phyloP scores from a whole-genome alignment of 1,140 invertebrate genomes.

The Bombus terrestris region DNA sequence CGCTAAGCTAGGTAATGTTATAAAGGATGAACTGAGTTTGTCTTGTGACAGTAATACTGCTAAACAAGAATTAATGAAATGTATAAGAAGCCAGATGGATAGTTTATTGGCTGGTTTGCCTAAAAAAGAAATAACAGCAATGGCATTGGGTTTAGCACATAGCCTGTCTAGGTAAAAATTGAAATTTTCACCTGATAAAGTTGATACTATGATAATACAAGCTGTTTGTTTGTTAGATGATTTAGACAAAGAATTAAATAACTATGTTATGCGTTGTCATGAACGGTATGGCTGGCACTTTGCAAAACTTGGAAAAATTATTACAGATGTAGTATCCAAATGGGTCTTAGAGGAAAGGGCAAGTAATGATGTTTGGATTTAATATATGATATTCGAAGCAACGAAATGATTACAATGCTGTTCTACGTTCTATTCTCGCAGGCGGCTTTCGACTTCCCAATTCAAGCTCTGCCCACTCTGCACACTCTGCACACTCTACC shows the following conservation, averaged over 20 bases:
- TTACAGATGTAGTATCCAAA: too few relatives aligned
- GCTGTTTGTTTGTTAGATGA: constrained; percentile 98
- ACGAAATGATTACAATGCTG: too few relatives aligned
- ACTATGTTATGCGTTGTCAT: constrained; percentile 97
- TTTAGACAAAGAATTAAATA: constrained; percentile 99
- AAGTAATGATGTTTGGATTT: too few relatives aligned
- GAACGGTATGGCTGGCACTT: constrained; percentile 99
- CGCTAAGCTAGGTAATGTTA: constrained; percentile 95
- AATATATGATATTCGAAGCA: too few relatives aligned
- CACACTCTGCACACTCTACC: too few relatives aligned
- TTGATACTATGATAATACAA: constrained; percentile 99
- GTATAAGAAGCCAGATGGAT: constrained; percentile 96
- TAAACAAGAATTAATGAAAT: constrained; percentile 97
- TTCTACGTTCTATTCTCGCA: too few relatives aligned
- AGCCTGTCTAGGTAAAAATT: constrained; percentile 98
- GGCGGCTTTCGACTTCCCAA: too few relatives aligned
- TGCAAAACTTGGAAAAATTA: constrained; percentile 98
- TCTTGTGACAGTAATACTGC: constrained; percentile 94
- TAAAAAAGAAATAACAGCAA: constrained; percentile 96
- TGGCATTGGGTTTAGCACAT: constrained; percentile 98
- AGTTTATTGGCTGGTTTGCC: constrained; percentile 92
- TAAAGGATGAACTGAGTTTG: constrained; percentile 97
- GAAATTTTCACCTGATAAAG: constrained; percentile 99
- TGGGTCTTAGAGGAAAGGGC: too few relatives aligned
- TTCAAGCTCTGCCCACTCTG: too few relatives aligned